A percentile compares a stretch with the other conserved stretches of the same genome.
Conservation (phyloP, 2,113 vertebrate species). For the Phalacrocorax aristotelis region DNA sequence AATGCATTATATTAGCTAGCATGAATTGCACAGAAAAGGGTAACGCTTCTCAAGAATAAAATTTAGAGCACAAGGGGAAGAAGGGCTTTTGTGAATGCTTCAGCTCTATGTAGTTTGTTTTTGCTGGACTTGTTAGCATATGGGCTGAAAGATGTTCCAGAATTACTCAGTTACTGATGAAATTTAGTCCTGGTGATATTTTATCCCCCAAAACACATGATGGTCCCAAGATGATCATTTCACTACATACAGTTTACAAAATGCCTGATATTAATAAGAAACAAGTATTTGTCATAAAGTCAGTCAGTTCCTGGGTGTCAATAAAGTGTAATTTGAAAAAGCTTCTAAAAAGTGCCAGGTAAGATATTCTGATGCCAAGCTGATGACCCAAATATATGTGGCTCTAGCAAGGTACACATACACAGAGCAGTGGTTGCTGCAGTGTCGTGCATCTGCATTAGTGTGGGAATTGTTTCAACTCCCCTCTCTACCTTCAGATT, state of each 20-base stretch:
- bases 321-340: constrained; percentile 31
- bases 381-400: background rate
- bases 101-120: background rate
- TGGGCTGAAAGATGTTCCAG: background rate
- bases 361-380: background rate
- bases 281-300: constrained; percentile 1
- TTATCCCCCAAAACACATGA: background rate
- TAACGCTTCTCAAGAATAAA: background rate
- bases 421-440: background rate
- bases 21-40: background rate
- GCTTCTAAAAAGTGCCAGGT: background rate
- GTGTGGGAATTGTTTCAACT: background rate
- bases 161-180: background rate
- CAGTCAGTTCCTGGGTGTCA: constrained; percentile 17
- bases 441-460: background rate
- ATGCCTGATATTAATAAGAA: background rate
- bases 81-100: background rate
- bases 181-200: background rate
- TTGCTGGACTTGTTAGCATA: background rate
- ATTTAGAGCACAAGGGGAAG: background rate
- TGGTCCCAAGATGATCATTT: background rate
- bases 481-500: background rate
- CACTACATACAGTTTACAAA: background rate
- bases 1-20: background rate
- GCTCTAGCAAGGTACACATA: background rate